These are phyloP conservation scores for Serinus canaria DNA, from an alignment of 2,113 vertebrate species.

Conservation along the genomic window DNA sequence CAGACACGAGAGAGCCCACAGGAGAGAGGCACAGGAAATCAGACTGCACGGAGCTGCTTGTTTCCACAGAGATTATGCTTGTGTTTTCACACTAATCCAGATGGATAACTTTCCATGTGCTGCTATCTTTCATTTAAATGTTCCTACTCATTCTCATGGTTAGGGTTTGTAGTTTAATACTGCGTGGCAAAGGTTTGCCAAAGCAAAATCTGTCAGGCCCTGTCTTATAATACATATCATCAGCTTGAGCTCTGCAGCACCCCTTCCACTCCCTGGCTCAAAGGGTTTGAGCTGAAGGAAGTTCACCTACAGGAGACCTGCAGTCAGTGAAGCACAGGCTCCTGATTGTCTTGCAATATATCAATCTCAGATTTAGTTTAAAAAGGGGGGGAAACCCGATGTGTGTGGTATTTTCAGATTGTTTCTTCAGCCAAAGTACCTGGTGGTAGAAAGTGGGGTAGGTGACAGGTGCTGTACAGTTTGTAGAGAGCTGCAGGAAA, in stretches of 20 bases:
- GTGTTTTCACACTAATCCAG: conserved; percentile 56
- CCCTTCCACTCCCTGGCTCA: background rate
- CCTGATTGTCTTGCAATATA: background rate
- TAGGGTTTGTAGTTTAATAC: background rate
- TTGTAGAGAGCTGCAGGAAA: background rate
- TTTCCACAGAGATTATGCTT: conserved; percentile 42
- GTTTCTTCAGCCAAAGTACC: background rate
- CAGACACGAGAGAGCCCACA: conserved; percentile 14
- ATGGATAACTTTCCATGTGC: conserved; percentile 50
- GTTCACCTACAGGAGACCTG: background rate
- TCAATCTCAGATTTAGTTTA: background rate
- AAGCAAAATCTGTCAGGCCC: background rate
- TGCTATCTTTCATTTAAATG: conserved; percentile 41
- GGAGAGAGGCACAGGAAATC: conserved; percentile 45
- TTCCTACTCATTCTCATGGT: background rate
- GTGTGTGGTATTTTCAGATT: background rate
- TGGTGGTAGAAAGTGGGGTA: background rate
- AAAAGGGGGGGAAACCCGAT: rapidly evolving
- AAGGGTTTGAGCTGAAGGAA: background rate
- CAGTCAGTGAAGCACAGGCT: background rate
- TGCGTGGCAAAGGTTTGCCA: background rate
- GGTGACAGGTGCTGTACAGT: background rate
- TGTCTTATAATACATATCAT: background rate
- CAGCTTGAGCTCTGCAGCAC: background rate
- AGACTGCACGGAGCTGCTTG: conserved; percentile 31